phyloP scores from a whole-genome alignment of 2,888 invertebrate genomes.

The Polyploca ridens region DNA sequence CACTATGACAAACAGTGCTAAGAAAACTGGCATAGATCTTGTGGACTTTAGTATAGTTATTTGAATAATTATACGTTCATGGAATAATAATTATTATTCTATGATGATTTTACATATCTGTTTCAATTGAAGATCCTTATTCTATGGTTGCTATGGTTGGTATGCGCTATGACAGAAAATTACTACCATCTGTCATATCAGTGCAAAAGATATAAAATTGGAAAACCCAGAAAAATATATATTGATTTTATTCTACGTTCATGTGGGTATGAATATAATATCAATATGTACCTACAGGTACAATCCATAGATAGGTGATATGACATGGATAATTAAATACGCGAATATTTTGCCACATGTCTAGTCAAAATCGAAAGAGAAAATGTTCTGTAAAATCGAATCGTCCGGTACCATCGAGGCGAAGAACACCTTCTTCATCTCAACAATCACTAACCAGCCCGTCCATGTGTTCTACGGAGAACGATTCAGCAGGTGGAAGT shows the following conservation, averaged over 20 bases:
- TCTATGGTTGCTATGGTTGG: too few species aligned
- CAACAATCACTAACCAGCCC: not conserved
- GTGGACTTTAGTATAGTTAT: too few species aligned
- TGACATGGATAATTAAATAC: slow-evolving; percentile 2
- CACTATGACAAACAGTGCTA: too few species aligned
- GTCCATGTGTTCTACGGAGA: not conserved
- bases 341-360: not conserved
- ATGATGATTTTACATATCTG: not conserved
- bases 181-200: not conserved
- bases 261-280: not conserved
- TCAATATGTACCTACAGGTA: too few species aligned
- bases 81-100: not conserved
- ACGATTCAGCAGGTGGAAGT: not conserved
- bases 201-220: too few species aligned
- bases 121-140: too few species aligned
- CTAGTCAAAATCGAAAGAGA: not conserved
- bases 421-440: not conserved
- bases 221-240: not conserved
- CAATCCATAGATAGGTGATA: not conserved
- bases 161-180: not conserved
- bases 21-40: too few species aligned
- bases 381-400: not conserved
- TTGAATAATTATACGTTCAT: too few species aligned
- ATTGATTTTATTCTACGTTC: not conserved
- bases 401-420: not conserved